Evolutionary conservation across 1,140 invertebrate species (phyloP).

Genomic region (Pogonognathellus flavescens): DNA sequence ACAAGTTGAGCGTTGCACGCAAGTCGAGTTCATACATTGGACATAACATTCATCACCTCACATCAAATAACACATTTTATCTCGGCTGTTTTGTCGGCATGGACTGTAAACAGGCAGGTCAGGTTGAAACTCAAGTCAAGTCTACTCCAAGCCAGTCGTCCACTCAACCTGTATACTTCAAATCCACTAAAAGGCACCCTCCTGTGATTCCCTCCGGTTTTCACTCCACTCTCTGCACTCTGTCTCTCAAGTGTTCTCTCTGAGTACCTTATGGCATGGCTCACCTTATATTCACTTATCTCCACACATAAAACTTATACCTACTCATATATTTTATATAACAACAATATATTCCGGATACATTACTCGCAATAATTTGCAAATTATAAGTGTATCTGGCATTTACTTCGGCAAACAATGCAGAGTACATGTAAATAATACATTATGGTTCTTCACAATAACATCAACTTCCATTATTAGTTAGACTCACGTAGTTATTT

Average conservation of each 20-base stretch:
- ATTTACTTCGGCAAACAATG: too few species aligned
- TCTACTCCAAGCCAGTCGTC: neutral
- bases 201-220: conserved; percentile 22
- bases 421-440: too few species aligned
- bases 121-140: conserved; percentile 31
- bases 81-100: conserved; percentile 47
- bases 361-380: too few species aligned
- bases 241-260: too few species aligned
- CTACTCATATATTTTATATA: neutral
- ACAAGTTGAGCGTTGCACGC: conserved; percentile 28
- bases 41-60: conserved; percentile 50
- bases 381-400: too few species aligned
- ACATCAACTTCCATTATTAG: too few species aligned
- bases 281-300: neutral
- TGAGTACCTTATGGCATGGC: conserved; percentile 6
- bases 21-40: conserved; percentile 24
- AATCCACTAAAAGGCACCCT: conserved; percentile 40
- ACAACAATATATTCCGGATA: neutral
- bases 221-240: neutral
- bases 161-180: conserved; percentile 21
- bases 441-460: too few species aligned
- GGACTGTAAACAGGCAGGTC: conserved; percentile 45
- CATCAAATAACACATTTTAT: conserved; percentile 50
- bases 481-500: too few species aligned
- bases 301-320: neutral